Conservation (phyloP, 2,888 invertebrate species). For the Noctua pronuba region DNA sequence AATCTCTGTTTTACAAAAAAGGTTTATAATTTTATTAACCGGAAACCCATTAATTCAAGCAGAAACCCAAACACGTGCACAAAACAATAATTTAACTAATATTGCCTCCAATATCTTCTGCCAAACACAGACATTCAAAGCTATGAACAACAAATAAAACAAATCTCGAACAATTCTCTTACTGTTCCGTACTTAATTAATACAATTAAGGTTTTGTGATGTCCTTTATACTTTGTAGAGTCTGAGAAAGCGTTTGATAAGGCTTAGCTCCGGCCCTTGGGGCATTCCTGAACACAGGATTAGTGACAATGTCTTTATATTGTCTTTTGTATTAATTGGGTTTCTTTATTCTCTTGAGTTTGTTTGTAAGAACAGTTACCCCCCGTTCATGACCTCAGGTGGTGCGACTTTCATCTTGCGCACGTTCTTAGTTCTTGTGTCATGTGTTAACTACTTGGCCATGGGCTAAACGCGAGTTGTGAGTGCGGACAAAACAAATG, state of each 20-base stretch:
- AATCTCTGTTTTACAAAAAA: not conserved
- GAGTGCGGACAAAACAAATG: not conserved
- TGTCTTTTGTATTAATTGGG: conserved; percentile 14
- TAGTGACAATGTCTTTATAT: conserved; percentile 16
- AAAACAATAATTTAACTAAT: not conserved
- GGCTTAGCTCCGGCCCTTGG: conserved; percentile 13
- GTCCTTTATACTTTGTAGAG: conserved; percentile 21
- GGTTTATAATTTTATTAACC: not conserved
- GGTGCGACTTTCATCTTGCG: not conserved
- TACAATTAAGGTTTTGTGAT: conserved; percentile 38
- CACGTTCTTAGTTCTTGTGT: not conserved
- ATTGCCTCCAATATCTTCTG: conserved; percentile 19
- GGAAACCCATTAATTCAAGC: not conserved
- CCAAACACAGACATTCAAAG: conserved; percentile 25
- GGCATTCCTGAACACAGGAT: conserved; percentile 23
- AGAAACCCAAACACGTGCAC: not conserved
- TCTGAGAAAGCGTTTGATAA: conserved; percentile 37
- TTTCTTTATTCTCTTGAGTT: conserved; percentile 6
- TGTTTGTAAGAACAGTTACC: not conserved
- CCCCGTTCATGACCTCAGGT: not conserved
- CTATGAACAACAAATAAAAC: conserved; percentile 34
- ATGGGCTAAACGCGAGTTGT: not conserved
- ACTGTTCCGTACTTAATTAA: conserved; percentile 45
- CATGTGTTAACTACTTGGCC: not conserved
- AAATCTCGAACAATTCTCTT: conserved; percentile 37